phyloP scores from a whole-genome alignment of 2,113 vertebrate genomes.

The Erpornis zantholeuca region DNA sequence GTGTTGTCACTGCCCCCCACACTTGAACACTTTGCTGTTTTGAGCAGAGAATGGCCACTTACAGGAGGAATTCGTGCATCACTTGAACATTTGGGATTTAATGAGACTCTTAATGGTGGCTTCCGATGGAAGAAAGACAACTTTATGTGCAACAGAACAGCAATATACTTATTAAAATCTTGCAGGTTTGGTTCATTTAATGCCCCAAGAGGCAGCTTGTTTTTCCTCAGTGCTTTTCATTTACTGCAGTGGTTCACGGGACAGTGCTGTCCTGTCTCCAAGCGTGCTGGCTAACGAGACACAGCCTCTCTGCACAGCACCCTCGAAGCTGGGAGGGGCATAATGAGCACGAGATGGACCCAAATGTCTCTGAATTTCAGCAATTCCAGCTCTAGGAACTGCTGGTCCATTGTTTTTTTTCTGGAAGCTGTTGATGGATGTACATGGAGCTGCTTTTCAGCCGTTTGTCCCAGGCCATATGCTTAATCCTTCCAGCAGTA shows the following conservation, averaged over 20 bases:
- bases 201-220: background rate
- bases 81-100: background rate
- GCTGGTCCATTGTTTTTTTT: background rate
- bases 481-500: background rate
- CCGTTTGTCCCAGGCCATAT: background rate
- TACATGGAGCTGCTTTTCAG: background rate
- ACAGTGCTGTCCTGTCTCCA: background rate
- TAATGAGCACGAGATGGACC: background rate
- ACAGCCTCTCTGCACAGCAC: fast-evolving
- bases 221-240: background rate
- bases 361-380: background rate
- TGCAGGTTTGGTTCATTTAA: background rate
- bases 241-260: background rate
- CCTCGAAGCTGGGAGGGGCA: background rate
- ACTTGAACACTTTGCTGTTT: background rate
- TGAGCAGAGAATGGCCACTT: background rate
- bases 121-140: background rate
- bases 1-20: background rate
- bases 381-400: background rate
- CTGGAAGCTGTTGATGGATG: background rate
- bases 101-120: background rate
- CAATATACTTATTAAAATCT: background rate
- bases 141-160: background rate
- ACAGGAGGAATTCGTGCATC: background rate
- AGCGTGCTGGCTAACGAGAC: fast-evolving